Evolutionary conservation across 2,888 invertebrate species (phyloP).

Genomic region (Mythimna albipuncta): DNA sequence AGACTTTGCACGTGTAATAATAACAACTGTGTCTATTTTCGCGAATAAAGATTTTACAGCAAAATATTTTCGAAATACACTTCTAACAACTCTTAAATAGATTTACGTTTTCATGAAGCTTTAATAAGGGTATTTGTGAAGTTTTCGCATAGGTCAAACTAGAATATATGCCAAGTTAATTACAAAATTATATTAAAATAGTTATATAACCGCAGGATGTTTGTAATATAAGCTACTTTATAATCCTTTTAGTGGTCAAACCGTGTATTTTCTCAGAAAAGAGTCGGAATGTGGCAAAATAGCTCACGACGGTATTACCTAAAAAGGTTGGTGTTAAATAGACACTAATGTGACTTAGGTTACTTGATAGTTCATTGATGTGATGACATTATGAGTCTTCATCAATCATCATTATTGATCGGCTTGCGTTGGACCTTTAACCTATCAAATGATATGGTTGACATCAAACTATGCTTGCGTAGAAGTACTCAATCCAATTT

Average conservation of each 20-base stretch:
- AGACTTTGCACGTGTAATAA: conserved; percentile 8
- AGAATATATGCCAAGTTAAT: conserved; percentile 6
- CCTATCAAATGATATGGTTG: too few relatives aligned
- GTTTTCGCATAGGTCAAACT: background rate
- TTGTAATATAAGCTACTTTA: conserved; percentile 3
- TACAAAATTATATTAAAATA: conserved; percentile 24
- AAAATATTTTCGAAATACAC: background rate
- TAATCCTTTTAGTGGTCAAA: background rate
- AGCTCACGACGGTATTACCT: too few relatives aligned
- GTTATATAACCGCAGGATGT: background rate
- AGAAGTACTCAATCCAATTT: too few relatives aligned
- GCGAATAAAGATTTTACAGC: background rate
- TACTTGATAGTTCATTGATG: too few relatives aligned
- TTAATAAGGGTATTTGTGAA: background rate
- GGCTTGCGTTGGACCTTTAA: too few relatives aligned
- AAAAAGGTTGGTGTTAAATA: too few relatives aligned
- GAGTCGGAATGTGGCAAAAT: background rate
- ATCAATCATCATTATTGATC: too few relatives aligned
- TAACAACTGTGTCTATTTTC: background rate
- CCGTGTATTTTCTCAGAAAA: background rate
- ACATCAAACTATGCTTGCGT: too few relatives aligned
- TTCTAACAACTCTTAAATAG: background rate
- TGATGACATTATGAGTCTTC: too few relatives aligned
- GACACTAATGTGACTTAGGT: too few relatives aligned
- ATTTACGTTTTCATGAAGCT: background rate